Evolutionary conservation across 2,888 invertebrate species (phyloP).

Genomic region (Andrena chrysosceles): DNA sequence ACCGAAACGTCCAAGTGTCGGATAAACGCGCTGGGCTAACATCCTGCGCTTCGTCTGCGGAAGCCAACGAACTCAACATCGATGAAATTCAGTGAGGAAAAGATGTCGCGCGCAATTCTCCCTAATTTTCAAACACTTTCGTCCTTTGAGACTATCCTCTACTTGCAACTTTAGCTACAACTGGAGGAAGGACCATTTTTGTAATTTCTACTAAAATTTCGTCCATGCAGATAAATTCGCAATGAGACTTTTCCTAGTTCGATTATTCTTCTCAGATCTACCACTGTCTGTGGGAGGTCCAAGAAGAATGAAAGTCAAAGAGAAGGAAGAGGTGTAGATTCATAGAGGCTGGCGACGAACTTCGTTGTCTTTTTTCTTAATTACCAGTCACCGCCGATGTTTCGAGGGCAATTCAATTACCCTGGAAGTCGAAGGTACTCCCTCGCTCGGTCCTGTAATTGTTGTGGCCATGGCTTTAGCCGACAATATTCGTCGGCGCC

Average conservation of each 20-base stretch:
- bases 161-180: not conserved
- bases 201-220: too few relatives aligned
- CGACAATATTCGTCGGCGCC: slow-evolving; percentile 65
- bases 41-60: not conserved
- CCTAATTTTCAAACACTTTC: slow-evolving; percentile 9
- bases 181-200: not conserved
- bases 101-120: not conserved
- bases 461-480: slow-evolving; percentile 62
- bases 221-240: too few relatives aligned
- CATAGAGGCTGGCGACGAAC: too few relatives aligned
- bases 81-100: slow-evolving; percentile 21
- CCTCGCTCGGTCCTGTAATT: slow-evolving; percentile 62
- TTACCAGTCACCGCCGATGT: slow-evolving; percentile 25
- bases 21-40: slow-evolving; percentile 19
- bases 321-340: not conserved
- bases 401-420: slow-evolving; percentile 57
- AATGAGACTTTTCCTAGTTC: too few relatives aligned
- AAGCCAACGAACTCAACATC: slow-evolving; percentile 5
- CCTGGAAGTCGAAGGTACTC: slow-evolving; percentile 57
- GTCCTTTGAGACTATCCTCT: not conserved
- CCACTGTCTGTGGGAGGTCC: too few relatives aligned
- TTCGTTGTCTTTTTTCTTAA: slow-evolving; percentile 9
- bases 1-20: slow-evolving; percentile 39
- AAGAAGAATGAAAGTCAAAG: not conserved
- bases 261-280: too few relatives aligned